Base-by-base conservation (phyloP, 2,888 invertebrate genomes). In the Smittia sp. region DNA sequence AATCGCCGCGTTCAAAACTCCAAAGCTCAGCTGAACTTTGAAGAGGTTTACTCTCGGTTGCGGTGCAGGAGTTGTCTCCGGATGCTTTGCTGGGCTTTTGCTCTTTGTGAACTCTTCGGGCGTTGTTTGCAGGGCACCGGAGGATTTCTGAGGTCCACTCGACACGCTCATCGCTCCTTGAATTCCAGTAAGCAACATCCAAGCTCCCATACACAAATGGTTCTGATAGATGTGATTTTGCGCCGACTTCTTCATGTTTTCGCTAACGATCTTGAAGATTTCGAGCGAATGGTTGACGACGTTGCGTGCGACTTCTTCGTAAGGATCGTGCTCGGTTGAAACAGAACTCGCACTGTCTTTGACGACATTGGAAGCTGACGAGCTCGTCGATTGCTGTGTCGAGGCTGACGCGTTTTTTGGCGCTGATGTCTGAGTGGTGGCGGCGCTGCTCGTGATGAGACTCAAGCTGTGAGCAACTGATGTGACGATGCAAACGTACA, bases 211-310 rank as follows among this genome's bases (percentile, higher is more conserved):
- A 83, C 95, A 87, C 75, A 94, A 85, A 80, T 95, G 91, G 83
- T 96, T 96, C 83, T 96, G 95, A 78, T 93, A 89, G 65, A 93
- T 87, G 89, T 93, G 81, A 67, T 94, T 93, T 77, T 95, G 86
- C 0, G 95, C 93, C 2, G 95, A 95, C 73, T 87, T 87, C 79
- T 90, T 91, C 77, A 96, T 91, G 41, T 90, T 89, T 76, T 87
- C 88, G 1, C 93, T 91, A 75, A 95, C 90, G 76, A 88, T 87
- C 76, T 90, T 90, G 82, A 93, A 95, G 77, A 96, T 88, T 80
- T 93, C 92, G 75, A 96, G 85, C 27, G 93, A 90, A 81, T 93
- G 94, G 80, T 96, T 94, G 0, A 96, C 94, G 75, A 96, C 86
- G 2, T 88, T 88, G 1, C 92, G 89, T 0, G 93, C 92, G 78